phyloP scores from a whole-genome alignment of 1,140 invertebrate genomes.

The Leptopilina clavipes region DNA sequence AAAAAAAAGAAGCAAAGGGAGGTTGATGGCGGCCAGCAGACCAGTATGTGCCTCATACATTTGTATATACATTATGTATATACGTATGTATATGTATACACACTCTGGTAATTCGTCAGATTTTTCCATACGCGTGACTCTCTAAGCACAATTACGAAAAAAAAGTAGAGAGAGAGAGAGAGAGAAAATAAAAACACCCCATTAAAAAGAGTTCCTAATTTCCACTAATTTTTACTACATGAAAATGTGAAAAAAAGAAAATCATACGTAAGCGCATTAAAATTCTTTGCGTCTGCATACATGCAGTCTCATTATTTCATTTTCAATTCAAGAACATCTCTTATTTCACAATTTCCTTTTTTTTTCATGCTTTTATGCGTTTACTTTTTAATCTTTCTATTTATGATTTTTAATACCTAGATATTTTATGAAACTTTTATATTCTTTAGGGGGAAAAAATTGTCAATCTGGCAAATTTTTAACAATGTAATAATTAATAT shows the following conservation, averaged over 20 bases:
- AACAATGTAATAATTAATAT: too few species aligned
- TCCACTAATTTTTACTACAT: background rate
- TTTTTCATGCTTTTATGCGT: background rate
- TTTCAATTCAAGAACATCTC: background rate
- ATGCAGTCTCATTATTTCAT: background rate
- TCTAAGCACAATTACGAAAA: constrained; percentile 3
- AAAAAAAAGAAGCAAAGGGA: constrained; percentile 11
- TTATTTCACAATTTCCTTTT: background rate
- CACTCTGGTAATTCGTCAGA: background rate
- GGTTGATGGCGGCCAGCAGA: background rate
- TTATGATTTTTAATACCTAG: background rate
- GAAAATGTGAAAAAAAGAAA: background rate
- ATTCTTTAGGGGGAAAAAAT: too few species aligned
- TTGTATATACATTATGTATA: too few species aligned
- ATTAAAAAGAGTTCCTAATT: background rate
- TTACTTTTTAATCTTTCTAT: background rate
- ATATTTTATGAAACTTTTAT: too few species aligned
- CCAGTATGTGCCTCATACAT: constrained; percentile 3
- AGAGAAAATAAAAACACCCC: too few species aligned
- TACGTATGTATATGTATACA: background rate
- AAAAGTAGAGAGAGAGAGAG: too few species aligned
- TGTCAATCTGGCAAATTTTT: too few species aligned
- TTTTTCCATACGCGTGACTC: background rate
- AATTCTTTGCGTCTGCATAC: constrained; percentile 4
- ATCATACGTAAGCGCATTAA: background rate